Evolutionary conservation across 2,888 invertebrate species (phyloP).

Genomic region (Tenthredo scrophulariae): DNA sequence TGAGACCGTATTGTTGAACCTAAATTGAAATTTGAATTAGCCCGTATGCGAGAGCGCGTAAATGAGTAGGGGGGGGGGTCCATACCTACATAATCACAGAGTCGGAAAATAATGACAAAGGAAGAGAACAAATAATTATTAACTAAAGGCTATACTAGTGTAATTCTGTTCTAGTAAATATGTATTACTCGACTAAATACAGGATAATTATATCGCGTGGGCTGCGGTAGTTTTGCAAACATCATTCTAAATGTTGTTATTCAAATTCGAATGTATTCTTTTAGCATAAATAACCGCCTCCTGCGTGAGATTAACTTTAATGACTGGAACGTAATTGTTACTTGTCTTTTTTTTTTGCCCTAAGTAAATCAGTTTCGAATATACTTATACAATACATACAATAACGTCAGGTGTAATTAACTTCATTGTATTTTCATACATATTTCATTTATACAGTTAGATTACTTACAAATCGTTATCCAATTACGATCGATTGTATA

Average conservation of each 20-base stretch:
- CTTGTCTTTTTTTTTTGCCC: background rate
- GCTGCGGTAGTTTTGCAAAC: background rate
- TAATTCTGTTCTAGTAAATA: background rate
- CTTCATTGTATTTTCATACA: slow-evolving; percentile 47
- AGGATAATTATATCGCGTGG: background rate
- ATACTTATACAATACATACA: background rate
- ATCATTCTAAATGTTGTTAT: background rate
- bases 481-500: slow-evolving; percentile 12
- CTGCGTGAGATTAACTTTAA: slow-evolving; percentile 1
- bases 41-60: background rate
- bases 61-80: background rate
- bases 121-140: background rate
- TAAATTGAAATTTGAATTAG: slow-evolving; percentile 8
- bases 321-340: background rate
- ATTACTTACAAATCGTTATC: slow-evolving; percentile 33
- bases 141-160: background rate
- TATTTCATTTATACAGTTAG: slow-evolving; percentile 43
- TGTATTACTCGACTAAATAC: background rate
- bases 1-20: slow-evolving; percentile 2
- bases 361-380: background rate
- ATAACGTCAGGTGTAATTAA: slow-evolving; percentile 29
- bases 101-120: background rate
- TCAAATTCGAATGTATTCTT: background rate
- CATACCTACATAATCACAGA: background rate
- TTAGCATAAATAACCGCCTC: background rate